phyloP scores from a whole-genome alignment of 2,113 vertebrate genomes.

The Echinops telfairi region DNA sequence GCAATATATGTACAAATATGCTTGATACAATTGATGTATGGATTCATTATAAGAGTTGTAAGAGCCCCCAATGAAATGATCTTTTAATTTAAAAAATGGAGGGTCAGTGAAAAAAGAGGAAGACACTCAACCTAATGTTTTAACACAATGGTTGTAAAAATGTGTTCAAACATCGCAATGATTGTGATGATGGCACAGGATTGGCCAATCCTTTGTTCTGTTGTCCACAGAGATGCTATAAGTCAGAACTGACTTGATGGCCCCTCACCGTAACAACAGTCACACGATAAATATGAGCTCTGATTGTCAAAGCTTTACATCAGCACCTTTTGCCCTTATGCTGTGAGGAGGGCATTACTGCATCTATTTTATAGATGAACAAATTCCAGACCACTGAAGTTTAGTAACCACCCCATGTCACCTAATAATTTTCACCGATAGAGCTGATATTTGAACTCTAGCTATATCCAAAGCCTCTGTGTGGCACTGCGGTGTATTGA shows the following conservation, averaged over 20 bases:
- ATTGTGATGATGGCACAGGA: not conserved
- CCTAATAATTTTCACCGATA: not conserved
- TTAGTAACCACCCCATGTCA: not conserved
- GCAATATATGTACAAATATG: no score
- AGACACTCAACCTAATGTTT: not conserved
- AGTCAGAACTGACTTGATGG: not conserved
- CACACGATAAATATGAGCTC: constrained; percentile 1
- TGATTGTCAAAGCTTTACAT: not conserved
- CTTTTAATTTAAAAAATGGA: not conserved
- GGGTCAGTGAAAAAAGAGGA: not conserved
- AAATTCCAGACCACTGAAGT: not conserved
- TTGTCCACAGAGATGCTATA: not conserved
- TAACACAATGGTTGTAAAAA: not conserved
- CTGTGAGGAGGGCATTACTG: not conserved
- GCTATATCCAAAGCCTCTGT: not conserved
- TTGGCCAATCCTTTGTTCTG: not conserved
- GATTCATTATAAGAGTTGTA: no score
- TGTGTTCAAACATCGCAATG: no score
- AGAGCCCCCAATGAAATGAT: no score
- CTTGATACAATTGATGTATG: no score
- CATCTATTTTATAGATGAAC: constrained; percentile 13
- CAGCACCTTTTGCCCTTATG: not conserved
- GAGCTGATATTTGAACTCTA: no score
- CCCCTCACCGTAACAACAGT: not conserved
- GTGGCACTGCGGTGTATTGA: not conserved